Evolutionary conservation across 2,113 vertebrate species (phyloP), one percentile per base, ranked within the genome.

Genomic region (Guaruba guarouba): DNA sequence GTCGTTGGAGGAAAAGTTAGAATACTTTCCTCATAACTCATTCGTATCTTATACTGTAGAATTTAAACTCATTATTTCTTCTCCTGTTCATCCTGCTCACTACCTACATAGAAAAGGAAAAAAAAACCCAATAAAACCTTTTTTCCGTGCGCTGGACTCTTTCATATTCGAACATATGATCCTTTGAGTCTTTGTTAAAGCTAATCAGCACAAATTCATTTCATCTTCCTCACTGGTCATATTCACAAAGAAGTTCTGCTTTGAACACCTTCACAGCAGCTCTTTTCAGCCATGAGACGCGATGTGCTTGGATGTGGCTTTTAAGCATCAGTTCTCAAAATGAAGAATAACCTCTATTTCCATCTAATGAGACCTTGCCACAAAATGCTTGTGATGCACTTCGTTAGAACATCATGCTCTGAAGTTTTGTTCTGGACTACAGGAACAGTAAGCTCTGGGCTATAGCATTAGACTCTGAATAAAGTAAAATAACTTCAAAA

Each of bases 361-460:
- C 25, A 5, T 44, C 43, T 35, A 27, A 19, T 23, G 52, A 89
- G 51, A 44, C 43, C 51, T 75, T 79, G 54, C 37, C 7, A 6
- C 29, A 44, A 71, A 75, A 83, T 18, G 13, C 14, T 41, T 1
- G 0, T 66, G 67, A 48, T 0, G 0, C 2, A 2, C 91, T 78
- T 86, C 1, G 1, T 85, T 64, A 73, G 41, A 29, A 37, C 0
- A 0, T 7, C 10, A 12, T 44, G n/a, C 37, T 70, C 73, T 78
- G 73, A 84, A 86, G 73, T 74, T 86, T 74, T n/a, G 3, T 49
- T 89, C 43, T 70, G 52, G 17, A 24, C 23, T 71, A 29, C 3
- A 71, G 69, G 74, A 51, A n/a, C 7, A 44, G 41, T 19, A 74
- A 70, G 54, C 51, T 55, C n/a, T 41, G 39, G 20, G 35, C 8